Conservation (phyloP, 2,888 invertebrate species). For the Petrolisthes manimaculis region DNA sequence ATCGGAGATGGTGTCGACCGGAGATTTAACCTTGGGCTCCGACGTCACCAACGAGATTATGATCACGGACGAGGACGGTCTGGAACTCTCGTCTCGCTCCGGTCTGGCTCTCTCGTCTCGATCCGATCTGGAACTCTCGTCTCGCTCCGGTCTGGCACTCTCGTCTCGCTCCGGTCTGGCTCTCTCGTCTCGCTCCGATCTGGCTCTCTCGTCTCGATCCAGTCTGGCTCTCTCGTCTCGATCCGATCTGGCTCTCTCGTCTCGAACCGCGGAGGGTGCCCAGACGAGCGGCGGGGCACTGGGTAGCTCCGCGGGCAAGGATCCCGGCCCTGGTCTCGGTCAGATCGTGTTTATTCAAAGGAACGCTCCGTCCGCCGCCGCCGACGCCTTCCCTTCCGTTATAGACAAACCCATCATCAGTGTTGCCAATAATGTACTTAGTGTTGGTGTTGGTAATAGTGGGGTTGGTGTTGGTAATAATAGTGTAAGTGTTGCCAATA, state of each 20-base stretch:
- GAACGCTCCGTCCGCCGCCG: not conserved
- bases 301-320: not conserved
- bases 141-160: no score
- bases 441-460: no score
- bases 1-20: slow-evolving; percentile 38
- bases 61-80: slow-evolving; percentile 14
- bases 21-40: slow-evolving; percentile 4
- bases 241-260: not conserved
- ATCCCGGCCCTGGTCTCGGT: not conserved
- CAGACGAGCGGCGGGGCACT: slow-evolving; percentile 7
- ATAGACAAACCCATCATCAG: no score
- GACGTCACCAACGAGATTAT: slow-evolving; percentile 41
- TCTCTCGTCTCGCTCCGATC: not conserved
- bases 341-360: slow-evolving; percentile 34
- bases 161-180: not conserved
- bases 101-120: no score
- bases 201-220: not conserved
- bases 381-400: no score
- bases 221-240: not conserved
- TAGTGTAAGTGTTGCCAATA: no score
- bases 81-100: slow-evolving; percentile 21
- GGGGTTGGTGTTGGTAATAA: no score
- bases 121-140: slow-evolving; percentile 20
- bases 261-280: not conserved
- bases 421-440: no score